Base-by-base conservation (phyloP, 2,113 vertebrate species). In the Ondatra zibethicus region DNA sequence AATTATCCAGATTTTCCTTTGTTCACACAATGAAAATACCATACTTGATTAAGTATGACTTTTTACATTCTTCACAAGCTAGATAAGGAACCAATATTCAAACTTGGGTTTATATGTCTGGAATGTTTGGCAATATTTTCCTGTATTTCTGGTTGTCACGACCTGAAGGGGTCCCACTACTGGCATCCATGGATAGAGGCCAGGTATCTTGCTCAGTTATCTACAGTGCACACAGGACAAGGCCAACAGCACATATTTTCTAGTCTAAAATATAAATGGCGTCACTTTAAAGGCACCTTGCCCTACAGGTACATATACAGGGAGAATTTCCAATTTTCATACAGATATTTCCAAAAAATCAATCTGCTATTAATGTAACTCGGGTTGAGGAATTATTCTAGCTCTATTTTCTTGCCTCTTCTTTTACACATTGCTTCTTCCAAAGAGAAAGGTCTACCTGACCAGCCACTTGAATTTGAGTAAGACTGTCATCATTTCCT, bases 41-140 rank as follows among this genome's bases (percentile, higher is more conserved):
- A 85, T 25, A 68, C 90, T 77, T 92, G 17, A 78, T 33, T 84
- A 21, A 91, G 91, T 55, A 8, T 61, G 58, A 23, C 47, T 89
- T 63, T 86, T 82, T 17, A 75, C 4, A 78, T 89, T 92, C 16
- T 50, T 91, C 87, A 61, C 21, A 91, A 95, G 11, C 39, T 94
- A 73, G 29, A 92, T 65, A 94, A 80, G 14, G 11, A 90, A 88
- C 58, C n/a, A 88, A 29, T 82, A 45, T 81, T 97, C 50, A 89
- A 45, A 70, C 2, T 45, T 55, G 5, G 2, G 1, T 88, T 84
- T 47, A 19, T 12, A 45, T 84, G 93, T 42, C 27, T 58, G 33
- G 12, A 11, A 78, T 39, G 47, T 88, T 68, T 68, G 66, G 65
- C 31, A 86, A 81, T 36, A 50, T 89, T 61, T 93, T 27, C 29